Evolutionary conservation across 1,140 invertebrate genomes (phyloP).

Genomic region (Drosophila mauritiana): DNA sequence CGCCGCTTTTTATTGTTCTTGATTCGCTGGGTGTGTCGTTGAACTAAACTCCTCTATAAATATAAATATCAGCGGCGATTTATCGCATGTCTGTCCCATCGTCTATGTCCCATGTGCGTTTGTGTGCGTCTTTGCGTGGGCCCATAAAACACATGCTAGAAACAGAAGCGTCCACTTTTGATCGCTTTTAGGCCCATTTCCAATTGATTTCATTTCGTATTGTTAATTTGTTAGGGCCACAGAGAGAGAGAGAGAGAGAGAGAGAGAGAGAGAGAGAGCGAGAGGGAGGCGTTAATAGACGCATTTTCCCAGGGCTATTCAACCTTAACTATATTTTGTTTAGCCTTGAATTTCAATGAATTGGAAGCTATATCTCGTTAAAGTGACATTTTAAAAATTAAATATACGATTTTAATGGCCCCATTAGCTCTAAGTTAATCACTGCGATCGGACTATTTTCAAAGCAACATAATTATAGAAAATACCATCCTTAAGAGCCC

Average conservation of each 20-base stretch:
- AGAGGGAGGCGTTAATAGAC: not conserved
- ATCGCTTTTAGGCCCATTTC: conserved; percentile 69
- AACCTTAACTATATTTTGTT: not conserved
- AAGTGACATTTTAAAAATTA: not conserved
- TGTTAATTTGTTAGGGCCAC: conserved; percentile 61
- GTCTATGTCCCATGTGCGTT: conserved; percentile 28
- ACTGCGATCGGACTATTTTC: no score
- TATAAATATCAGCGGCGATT: conserved; percentile 76
- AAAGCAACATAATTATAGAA: no score
- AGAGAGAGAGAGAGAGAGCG: not conserved
- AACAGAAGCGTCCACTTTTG: conserved; percentile 47
- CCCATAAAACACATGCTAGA: conserved; percentile 58
- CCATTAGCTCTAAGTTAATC: no score
- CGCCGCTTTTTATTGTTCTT: conserved; percentile 16
- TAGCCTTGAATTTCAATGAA: not conserved
- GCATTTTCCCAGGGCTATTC: not conserved
- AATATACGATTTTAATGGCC: not conserved
- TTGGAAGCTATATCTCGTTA: not conserved
- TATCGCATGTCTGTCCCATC: conserved; percentile 61
- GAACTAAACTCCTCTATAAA: conserved; percentile 75
- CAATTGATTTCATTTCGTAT: conserved; percentile 74
- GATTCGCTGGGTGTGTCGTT: conserved; percentile 57
- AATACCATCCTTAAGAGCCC: no score
- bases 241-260: not conserved
- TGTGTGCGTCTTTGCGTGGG: conserved; percentile 57